Percentiles rank a stretch among this genome's conserved stretches.
Conservation (phyloP, 2,797 vertebrate species). For the Tamandua tetradactyla region DNA sequence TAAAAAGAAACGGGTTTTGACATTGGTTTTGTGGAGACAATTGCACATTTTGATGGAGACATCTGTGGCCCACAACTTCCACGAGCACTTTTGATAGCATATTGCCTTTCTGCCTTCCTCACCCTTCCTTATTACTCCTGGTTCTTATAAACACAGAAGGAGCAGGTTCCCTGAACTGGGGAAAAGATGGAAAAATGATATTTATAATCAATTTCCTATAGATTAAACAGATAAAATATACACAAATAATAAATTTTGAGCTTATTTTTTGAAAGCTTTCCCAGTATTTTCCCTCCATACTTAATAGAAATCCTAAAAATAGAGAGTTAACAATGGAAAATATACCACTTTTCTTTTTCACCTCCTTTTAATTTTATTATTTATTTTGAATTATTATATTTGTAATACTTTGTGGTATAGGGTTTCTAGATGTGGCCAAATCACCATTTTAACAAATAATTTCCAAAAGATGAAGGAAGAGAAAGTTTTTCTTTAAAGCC, state of each 20-base stretch:
- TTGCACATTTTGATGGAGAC: too few species aligned
- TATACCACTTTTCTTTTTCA: background rate
- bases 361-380: background rate
- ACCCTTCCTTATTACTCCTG: background rate
- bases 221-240: background rate
- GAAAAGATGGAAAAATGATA: background rate
- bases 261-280: background rate
- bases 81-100: background rate
- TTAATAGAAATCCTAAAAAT: background rate
- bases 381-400: background rate
- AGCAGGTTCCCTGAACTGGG: background rate
- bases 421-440: background rate
- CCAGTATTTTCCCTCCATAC: background rate
- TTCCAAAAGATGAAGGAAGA: background rate
- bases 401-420: background rate
- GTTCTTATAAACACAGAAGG: background rate
- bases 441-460: background rate
- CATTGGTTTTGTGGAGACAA: background rate
- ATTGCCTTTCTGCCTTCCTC: background rate
- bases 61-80: background rate
- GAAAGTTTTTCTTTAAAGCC: background rate
- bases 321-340: background rate
- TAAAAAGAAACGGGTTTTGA: background rate
- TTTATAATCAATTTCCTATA: background rate
- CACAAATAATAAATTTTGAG: background rate